Base-by-base conservation (phyloP, 92 coral and sea anemone genomes). In the Epizoanthus stellaris region DNA sequence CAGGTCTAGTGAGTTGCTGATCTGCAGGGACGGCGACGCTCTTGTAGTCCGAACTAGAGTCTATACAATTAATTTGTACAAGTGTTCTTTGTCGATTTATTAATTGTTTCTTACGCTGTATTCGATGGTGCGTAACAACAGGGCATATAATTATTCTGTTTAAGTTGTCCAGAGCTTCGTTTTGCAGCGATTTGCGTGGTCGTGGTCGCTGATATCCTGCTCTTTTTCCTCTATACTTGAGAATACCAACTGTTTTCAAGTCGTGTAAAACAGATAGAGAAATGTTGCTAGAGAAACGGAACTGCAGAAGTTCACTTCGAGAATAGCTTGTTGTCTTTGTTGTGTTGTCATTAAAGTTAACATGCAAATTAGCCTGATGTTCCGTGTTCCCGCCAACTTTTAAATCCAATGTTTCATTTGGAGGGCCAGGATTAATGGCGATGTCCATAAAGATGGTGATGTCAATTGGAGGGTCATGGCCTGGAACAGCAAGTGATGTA, bases 271-370 rank as follows among this genome's bases (percentile, higher is more conserved):
- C 73, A 68, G 52, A 36, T 68, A 68, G 52, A 68, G 73, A 68
- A 68, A 68, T 68, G 73, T 68, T 68, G 49, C 73, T 68, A 68
- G 73, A 68, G 73, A 68, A 68, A 68, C 73, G 73, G 73, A 68
- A 68, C 73, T 68, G 73, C 73, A 68, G 73, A 68, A 68, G 73
- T 68, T 68, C 49, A 34, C 73, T 68, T 68, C 52, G 52, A 47
- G 73, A 68, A 68, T 68, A 66, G 71, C 71, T 66, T 67, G 73
- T 67, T 67, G 47, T 8, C 49, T 67, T 34, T 67, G 73, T 67
- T 67, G 73, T 67, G 73, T 67, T 67, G 73, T 67, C 73, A 67
- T 67, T 67, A 36, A 67, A 34, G 73, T 67, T 67, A 67, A 67
- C 73, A 67, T 67, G 73, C 73, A 67, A 67, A 67, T 67, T 67